These are phyloP conservation scores for Eupsilia transversa DNA, from an alignment of 2,888 invertebrate species.

Conservation along the genomic window DNA sequence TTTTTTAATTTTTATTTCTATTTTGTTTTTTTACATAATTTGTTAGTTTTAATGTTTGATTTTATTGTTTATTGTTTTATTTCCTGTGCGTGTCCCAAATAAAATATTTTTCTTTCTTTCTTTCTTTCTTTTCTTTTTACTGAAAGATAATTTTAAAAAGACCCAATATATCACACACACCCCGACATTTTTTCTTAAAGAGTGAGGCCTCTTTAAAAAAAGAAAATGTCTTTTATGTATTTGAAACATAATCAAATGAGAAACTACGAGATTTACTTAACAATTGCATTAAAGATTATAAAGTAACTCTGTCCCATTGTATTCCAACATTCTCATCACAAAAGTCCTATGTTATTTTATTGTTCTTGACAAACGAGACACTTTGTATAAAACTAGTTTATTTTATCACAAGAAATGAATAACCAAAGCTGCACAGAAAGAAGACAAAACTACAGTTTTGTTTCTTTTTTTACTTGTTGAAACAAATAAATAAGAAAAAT, in stretches of 20 bases:
- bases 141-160: too few relatives aligned
- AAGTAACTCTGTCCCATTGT: too few relatives aligned
- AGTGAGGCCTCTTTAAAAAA: too few relatives aligned
- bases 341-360: not conserved
- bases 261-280: not conserved
- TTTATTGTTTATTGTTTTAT: too few relatives aligned
- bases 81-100: too few relatives aligned
- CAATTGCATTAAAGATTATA: not conserved
- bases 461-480: not conserved
- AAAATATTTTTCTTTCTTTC: too few relatives aligned
- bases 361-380: not conserved
- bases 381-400: not conserved
- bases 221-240: not conserved
- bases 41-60: too few relatives aligned
- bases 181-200: too few relatives aligned
- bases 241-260: not conserved
- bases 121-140: too few relatives aligned
- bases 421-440: conserved; percentile 8
- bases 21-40: too few relatives aligned
- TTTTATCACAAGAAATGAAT: conserved; percentile 18
- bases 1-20: too few relatives aligned
- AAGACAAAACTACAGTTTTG: not conserved
- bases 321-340: not conserved
- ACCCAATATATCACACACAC: too few relatives aligned
- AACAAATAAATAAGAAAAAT: conserved; percentile 31